Conservation (phyloP, 2,797 vertebrate genomes). For the Hipposideros larvatus region DNA sequence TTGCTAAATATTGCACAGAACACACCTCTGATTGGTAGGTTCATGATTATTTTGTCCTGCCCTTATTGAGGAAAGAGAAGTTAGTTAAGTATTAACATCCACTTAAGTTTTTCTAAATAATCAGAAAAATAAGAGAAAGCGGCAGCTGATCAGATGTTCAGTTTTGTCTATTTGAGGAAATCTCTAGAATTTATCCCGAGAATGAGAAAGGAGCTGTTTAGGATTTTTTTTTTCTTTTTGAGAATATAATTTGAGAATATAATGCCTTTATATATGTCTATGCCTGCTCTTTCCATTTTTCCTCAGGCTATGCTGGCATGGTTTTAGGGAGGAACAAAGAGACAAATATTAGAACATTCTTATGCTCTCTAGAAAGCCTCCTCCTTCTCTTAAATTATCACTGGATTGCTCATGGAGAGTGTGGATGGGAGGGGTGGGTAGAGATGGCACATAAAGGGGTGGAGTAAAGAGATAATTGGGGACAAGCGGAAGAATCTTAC, state of each 20-base stretch:
- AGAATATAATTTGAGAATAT: not conserved
- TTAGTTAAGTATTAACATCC: constrained; percentile 13
- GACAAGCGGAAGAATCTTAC: not conserved
- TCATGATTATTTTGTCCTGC: not conserved
- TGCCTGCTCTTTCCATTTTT: not conserved
- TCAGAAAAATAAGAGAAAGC: constrained; percentile 44
- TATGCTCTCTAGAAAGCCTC: not conserved
- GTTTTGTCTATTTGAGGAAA: constrained; percentile 20
- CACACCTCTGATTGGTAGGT: not conserved
- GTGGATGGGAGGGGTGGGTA: not conserved
- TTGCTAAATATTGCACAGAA: constrained; percentile 8
- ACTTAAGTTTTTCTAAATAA: constrained; percentile 25
- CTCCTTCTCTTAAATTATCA: not conserved
- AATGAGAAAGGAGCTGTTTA: not conserved
- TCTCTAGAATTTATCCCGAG: not conserved
- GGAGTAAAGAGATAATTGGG: not conserved
- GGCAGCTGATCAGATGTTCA: not conserved
- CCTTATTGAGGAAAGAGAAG: not conserved
- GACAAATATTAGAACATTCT: constrained; percentile 16
- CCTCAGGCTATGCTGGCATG: not conserved
- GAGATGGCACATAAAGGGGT: not conserved
- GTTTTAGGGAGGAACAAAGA: not conserved
- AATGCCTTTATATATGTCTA: not conserved
- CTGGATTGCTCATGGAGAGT: not conserved
- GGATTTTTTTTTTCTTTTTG: not conserved